These are phyloP conservation scores for Ornithoptera priamus DNA, from an alignment of 2,888 invertebrate species.

Conservation along the genomic window DNA sequence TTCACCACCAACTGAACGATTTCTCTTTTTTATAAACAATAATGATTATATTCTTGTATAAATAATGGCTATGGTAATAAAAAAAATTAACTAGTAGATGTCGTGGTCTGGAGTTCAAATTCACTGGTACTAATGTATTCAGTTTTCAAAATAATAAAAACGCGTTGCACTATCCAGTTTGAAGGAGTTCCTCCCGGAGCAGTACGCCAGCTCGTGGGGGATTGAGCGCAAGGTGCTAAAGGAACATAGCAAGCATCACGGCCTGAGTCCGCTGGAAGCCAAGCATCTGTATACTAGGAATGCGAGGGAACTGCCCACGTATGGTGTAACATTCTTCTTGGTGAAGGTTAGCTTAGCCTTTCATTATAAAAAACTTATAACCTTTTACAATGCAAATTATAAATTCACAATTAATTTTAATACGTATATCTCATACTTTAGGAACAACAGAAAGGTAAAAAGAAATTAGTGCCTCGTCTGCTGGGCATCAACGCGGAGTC, in stretches of 20 bases:
- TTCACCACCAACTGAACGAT: too few species aligned
- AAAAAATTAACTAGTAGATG: too few species aligned
- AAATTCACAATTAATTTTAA: too few species aligned
- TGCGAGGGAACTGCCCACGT: constrained; percentile 96
- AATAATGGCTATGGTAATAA: too few species aligned
- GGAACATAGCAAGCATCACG: constrained; percentile 90
- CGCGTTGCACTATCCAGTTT: constrained; percentile 77
- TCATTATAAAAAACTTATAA: too few species aligned
- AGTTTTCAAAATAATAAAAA: too few species aligned
- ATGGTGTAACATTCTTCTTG: constrained; percentile 99
- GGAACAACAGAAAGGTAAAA: constrained; percentile 98
- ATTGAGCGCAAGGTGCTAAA: constrained; percentile 96
- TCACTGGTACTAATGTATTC: too few species aligned
- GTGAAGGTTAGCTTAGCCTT: constrained; percentile 85
- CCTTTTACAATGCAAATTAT: too few species aligned
- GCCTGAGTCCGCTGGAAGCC: constrained; percentile 92
- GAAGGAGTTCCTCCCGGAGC: constrained; percentile 96
- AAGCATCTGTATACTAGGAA: constrained; percentile 98
- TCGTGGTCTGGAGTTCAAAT: too few species aligned
- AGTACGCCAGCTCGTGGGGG: constrained; percentile 93
- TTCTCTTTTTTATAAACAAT: too few species aligned
- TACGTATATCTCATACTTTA: constrained; percentile 43
- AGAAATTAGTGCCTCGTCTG: constrained; percentile 97
- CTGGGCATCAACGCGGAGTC: constrained; percentile 98
- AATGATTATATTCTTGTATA: too few species aligned